Evolutionary conservation across 2,888 invertebrate species (phyloP).

Genomic region (Bellardia pandia): DNA sequence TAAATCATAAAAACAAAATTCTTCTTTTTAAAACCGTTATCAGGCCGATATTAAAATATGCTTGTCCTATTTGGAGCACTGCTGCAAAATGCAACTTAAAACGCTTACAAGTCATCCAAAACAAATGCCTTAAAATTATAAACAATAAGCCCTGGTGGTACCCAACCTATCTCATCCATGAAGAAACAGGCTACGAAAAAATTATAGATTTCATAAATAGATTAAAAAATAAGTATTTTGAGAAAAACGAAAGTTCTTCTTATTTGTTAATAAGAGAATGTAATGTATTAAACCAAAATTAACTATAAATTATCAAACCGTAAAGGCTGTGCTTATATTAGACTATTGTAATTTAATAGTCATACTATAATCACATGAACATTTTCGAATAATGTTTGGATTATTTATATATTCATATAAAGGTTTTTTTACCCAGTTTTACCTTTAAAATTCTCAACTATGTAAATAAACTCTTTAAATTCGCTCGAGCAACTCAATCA

Average conservation of each 20-base stretch:
- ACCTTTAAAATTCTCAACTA: background rate
- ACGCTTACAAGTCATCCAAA: background rate
- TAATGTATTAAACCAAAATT: background rate
- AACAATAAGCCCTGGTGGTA: too few species aligned
- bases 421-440: background rate
- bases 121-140: background rate
- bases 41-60: slow-evolving; percentile 4
- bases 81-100: slow-evolving; percentile 5
- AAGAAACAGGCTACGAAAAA: too few species aligned
- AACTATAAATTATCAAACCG: background rate
- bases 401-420: background rate
- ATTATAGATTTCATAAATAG: too few species aligned
- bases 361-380: background rate
- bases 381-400: background rate
- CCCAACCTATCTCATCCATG: too few species aligned
- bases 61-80: slow-evolving; percentile 12
- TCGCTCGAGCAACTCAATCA: background rate
- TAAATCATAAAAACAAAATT: slow-evolving; percentile 15
- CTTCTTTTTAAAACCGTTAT: background rate
- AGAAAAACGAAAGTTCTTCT: slow-evolving; percentile 13
- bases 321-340: background rate
- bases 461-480: background rate
- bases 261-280: slow-evolving; percentile 22
- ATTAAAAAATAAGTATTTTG: background rate
- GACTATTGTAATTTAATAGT: background rate